A percentile compares a stretch with the other conserved stretches of the same genome.
These are phyloP conservation scores for Sporophila hypoxantha DNA, from an alignment of 2,113 vertebrate species.

Conservation along the genomic window DNA sequence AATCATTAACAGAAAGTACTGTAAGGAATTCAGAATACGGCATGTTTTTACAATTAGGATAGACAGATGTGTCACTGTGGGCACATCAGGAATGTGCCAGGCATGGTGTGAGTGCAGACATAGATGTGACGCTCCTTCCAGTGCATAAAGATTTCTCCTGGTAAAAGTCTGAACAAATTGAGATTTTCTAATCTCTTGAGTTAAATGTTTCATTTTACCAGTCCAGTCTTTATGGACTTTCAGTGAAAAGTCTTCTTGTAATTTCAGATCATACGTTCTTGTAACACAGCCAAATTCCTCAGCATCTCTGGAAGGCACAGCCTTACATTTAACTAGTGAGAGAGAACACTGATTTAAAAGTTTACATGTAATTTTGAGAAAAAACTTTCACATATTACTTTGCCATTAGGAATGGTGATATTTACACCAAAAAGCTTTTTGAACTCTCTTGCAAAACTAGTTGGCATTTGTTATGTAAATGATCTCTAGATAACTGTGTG, in stretches of 20 bases:
- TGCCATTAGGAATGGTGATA: not conserved
- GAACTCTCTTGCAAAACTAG: not conserved
- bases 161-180: not conserved
- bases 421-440: not conserved
- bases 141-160: not conserved
- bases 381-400: not conserved
- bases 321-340: not conserved
- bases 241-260: not conserved
- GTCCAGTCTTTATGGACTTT: not conserved
- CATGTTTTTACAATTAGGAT: not conserved
- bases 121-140: not conserved
- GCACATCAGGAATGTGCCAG: not conserved
- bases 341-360: not conserved
- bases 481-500: not conserved
- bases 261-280: not conserved
- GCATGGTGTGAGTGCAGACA: not conserved
- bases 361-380: not conserved
- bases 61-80: not conserved
- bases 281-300: not conserved
- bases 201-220: not conserved
- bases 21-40: not conserved
- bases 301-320: not conserved
- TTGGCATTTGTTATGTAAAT: not conserved
- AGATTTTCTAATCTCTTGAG: not conserved
- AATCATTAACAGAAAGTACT: not conserved